Evolutionary conservation across 37 sponge, comb jelly and placozoan genomes (phyloP).

Genomic region (Haliclona indistincta): DNA sequence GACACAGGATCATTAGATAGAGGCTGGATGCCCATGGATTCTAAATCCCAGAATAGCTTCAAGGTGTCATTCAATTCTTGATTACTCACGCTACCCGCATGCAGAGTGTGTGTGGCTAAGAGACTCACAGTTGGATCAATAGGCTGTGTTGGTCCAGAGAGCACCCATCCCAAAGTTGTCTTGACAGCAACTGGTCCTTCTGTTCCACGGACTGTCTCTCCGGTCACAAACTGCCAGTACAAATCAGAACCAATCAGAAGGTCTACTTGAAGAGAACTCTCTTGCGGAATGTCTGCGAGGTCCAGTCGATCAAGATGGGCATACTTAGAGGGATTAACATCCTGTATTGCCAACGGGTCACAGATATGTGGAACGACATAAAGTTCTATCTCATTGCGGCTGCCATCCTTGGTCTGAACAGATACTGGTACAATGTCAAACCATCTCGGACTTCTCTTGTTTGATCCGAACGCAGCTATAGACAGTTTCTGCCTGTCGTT

Average conservation of each 20-base stretch:
- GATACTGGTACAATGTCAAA: constrained; percentile 19
- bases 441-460: constrained; percentile 1
- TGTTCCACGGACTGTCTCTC: constrained; percentile 8
- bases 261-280: neutral
- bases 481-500: constrained; percentile 5
- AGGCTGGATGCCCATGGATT: constrained; percentile 26
- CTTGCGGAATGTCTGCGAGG: constrained; percentile 1
- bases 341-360: constrained; percentile 13
- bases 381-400: neutral
- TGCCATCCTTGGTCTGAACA: neutral
- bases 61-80: constrained; percentile 5
- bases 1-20: neutral
- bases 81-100: neutral
- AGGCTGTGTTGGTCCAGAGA: constrained; percentile 19
- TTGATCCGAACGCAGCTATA: constrained; percentile 33
- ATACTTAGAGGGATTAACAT: neutral
- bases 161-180: constrained; percentile 10
- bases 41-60: constrained; percentile 35
- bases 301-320: constrained; percentile 13
- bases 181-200: constrained; percentile 13
- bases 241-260: constrained; percentile 22
- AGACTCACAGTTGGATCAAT: constrained; percentile 11
- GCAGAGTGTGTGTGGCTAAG: constrained; percentile 16
- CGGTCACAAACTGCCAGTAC: constrained; percentile 16
- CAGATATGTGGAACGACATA: constrained; percentile 29